Evolutionary conservation across 2,888 invertebrate species (phyloP).

Genomic region (Glyphotaelius pellucidus): DNA sequence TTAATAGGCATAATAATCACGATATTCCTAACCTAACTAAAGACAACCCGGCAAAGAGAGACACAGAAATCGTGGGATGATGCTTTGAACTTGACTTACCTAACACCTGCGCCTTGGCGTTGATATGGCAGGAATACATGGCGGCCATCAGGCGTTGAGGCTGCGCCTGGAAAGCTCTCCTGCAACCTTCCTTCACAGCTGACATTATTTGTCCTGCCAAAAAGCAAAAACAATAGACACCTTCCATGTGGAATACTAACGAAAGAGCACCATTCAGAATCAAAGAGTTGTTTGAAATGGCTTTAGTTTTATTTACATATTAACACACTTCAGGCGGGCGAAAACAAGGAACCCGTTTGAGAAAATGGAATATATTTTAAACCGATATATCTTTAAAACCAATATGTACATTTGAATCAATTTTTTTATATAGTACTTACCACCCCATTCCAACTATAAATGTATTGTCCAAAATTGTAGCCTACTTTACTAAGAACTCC

Average conservation of each 20-base stretch:
- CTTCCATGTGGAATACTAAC: background rate
- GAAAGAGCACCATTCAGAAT: too few species aligned
- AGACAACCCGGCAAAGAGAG: background rate
- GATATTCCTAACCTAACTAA: background rate
- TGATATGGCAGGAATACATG: conserved; percentile 91
- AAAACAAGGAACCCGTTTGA: too few species aligned
- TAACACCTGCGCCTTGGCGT: conserved; percentile 90
- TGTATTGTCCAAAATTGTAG: too few species aligned
- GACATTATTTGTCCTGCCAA: conserved; percentile 91
- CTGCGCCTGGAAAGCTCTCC: conserved; percentile 91
- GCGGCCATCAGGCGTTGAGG: conserved; percentile 95
- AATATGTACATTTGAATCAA: too few species aligned
- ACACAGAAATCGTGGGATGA: background rate
- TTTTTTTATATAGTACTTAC: too few species aligned
- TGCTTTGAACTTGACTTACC: conserved; percentile 80
- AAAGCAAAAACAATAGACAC: background rate
- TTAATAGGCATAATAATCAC: background rate
- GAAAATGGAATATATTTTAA: too few species aligned
- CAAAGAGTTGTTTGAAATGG: background rate
- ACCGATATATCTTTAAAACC: too few species aligned
- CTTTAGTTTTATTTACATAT: background rate
- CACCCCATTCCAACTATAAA: too few species aligned
- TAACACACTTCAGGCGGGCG: too few species aligned
- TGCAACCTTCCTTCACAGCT: conserved; percentile 92
- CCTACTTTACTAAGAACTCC: too few species aligned